Evolutionary conservation across 2,113 vertebrate genomes (phyloP), one percentile per base, ranked within the genome.

Genomic region (Lophochroa leadbeateri): DNA sequence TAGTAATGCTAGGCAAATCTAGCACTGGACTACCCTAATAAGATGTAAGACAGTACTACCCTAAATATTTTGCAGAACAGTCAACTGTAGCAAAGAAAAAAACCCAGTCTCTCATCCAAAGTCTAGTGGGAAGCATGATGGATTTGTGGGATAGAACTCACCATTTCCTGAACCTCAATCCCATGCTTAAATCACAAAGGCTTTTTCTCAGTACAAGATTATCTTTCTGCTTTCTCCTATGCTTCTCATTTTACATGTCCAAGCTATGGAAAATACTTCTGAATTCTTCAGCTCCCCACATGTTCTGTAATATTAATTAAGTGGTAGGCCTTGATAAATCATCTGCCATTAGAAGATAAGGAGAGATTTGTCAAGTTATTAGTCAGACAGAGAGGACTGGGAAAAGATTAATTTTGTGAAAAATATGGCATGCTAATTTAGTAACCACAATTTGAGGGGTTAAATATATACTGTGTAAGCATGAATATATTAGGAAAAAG

Each of bases 341-440:
- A 96, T 74, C 49, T 97, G 69, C 52, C 92, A 96, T 58, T 87
- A 67, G 81, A 96, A 96, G 95, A 94, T 83, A 96, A 89, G 82
- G 78, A 91, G 52, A 90, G 47, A 94, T 91, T 96, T 95, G 80
- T 91, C 88, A 90, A 96, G 71, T 94, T 91, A 91, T 58, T 89
- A 94, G 53, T 87, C 79, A 94, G 76, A 55, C 43, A 96, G 58
- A 83, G 58, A 95, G 88, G 96, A 64, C 15, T 44, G 27, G 35
- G 20, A 44, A 93, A 95, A 81, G 46, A 88, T 86, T 68, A 91
- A 91, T 84, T 97, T 82, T 61, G 21, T 88, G 60, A 50, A 82
- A 90, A 96, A 96, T 46, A 88, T 16, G 65, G 64, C 64, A 67
- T 17, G 27, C 33, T 97, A 96, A 96, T 71, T 97, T 94, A 97